Evolutionary conservation across 2,113 vertebrate species (phyloP), one percentile per base, ranked within the genome.

Genomic region (Setophaga coronata): DNA sequence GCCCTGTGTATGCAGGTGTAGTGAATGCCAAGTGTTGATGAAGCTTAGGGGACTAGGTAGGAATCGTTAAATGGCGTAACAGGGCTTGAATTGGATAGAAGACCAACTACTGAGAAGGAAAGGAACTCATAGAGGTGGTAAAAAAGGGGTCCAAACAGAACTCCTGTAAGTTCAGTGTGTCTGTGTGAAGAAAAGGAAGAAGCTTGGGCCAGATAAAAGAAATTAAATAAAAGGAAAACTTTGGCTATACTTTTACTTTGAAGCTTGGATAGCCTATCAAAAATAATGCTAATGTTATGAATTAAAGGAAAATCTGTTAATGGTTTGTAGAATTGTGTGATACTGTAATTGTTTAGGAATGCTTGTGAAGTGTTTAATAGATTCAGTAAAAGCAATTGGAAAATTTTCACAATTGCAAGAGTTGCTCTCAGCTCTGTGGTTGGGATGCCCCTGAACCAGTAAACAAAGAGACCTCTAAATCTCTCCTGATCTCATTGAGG

Each of bases 261-360:
- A 48, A 89, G 12, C 31, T 86, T 82, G 18, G 40, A 33, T 72
- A 40, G 51, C 31, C 10, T 82, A 47, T 74, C 15, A 79, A 51
- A 93, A 94, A 64, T 57, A 7, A 53, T 42, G 23, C 38, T 73
- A 23, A 42, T 81, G 29, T 72, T 72, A 48, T 66, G 9, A 93
- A 70, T 65, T 73, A 70, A 61, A 89, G 40, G 36, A 29, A 93
- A 81, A 88, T 40, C 28, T 92, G 34, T 60, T 87, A 71, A 16
- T 91, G 12, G 3, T 81, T 89, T 92, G 71, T 87, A 81, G 36
- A 76, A 47, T 34, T 57, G 23, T 76, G 38, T 82, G 87, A 57
- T 61, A 51, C 31, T 40, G 19, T 73, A 65, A 70, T 58, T 1
- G 0, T 58, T 89, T 54, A 89, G 58, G 84, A 77, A 24, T 83